Evolutionary conservation across 2,113 vertebrate species (phyloP), one percentile per base, ranked within the genome.

Genomic region (Forbesichthys agassizii): DNA sequence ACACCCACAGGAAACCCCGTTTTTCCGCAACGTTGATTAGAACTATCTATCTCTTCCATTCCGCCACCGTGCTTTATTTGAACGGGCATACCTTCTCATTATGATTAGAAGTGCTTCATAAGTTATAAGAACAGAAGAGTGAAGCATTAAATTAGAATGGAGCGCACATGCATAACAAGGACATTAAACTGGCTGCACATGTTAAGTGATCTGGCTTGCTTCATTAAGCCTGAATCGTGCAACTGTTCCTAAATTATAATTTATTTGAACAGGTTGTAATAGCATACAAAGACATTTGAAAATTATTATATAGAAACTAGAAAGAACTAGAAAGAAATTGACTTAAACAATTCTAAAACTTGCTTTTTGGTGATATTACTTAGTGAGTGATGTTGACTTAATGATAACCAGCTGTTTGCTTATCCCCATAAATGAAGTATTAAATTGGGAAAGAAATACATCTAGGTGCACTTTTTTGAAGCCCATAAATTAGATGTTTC

Each of bases 381-480:
- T 55, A 0, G 60, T 42, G 69, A 76, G 61, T 63, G 52, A 69
- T 89, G 83, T 88, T 87, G 85, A 88, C 79, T 71, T 73, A 77
- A 64, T 65, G 78, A 33, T 78, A 86, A 80, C 78, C 78, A 64
- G 74, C 73, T 84, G 66, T 86, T 88, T 85, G 80, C 73, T 69
- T 68, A 66, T 53, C 64, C 61, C 65, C 75, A 72, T 33, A 71
- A 88, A 88, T 88, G 81, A 84, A 49, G 74, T 83, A 81, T 86
- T 56, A 77, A 78, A 52, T 53, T 53, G 47, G 33, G 27, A 59
- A 49, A 68, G n/a, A 56, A 6, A 65, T 61, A 14, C 33, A 14
- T 58, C 54, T 79, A 20, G 70, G 69, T 78, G 61, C 42, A 62
- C 66, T 75, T 80, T 72, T 76, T 78, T 61, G 69, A 54, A 82